Base-by-base conservation (phyloP, 2,797 vertebrate genomes). In the Mormyrops attenuatus region DNA sequence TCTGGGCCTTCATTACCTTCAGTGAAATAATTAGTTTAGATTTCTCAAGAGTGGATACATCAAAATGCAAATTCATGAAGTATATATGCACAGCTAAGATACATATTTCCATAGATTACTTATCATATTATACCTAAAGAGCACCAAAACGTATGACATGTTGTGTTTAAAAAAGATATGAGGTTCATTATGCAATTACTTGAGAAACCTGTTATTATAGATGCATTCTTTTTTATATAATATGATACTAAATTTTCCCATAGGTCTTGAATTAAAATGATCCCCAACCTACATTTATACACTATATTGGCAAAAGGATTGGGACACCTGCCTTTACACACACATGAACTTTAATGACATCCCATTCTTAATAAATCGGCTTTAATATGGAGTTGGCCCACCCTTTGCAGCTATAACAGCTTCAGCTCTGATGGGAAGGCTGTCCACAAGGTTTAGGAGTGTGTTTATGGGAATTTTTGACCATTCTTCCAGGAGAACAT, bases 21-120 rank as follows among this genome's bases (percentile, higher is more conserved):
- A 90, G 86, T 88, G 87, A 90, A 88, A 88, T 38, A 47, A 60
- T 26, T 85, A 69, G 55, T 60, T 22, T 22, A n/a, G 55, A 22
- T 13, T 88, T 34, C 77, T 66, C 53, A 52, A 80, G 88, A 88
- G 90, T 57, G 34, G 49, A 90, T 90, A 38, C 11, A 53, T 85
- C 50, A 87, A 84, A 63, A 26, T 88, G 53, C 38, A 44, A 82
- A 86, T 90, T 89, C 38, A 53, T 53, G 15, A 22, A 60, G 55
- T 57, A 57, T n/a, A 57, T 84, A 92, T 73, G 82, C 88, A 60
- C 34, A 34, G 88, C 50, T 84, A 53, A 89, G 47, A 80, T 84
- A 84, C 55, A 88, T 89, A 87, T 41, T 85, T 89, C 55, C 55
- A 60, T 60, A 57, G 1, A 57, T n/a, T 57, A 5, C 53, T 57